These are phyloP conservation scores for Mycteria americana DNA, from an alignment of 2,797 vertebrate genomes.

Conservation along the genomic window DNA sequence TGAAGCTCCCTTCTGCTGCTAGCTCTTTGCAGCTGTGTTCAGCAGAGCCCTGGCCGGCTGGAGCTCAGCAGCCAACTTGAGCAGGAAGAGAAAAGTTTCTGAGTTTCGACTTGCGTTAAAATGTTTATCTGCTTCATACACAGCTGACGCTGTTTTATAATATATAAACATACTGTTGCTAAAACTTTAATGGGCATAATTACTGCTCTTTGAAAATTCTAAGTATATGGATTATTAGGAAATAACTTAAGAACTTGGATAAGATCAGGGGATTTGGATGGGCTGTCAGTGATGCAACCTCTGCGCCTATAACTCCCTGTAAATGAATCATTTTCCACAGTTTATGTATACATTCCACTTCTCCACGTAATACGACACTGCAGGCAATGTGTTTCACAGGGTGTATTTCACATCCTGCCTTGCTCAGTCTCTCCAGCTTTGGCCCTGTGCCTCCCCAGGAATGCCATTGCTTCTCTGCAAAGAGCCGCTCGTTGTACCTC, in stretches of 20 bases:
- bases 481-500: not conserved
- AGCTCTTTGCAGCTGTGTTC: not conserved
- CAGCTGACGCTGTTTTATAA: not conserved
- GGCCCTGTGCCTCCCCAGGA: not conserved
- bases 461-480: not conserved
- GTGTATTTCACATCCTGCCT: not conserved
- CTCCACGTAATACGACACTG: not conserved
- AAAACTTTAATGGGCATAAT: conserved; percentile 34
- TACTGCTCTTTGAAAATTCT: not conserved
- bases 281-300: conserved; percentile 11
- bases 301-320: not conserved
- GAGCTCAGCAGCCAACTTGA: not conserved
- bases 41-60: not conserved
- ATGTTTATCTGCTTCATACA: conserved; percentile 4
- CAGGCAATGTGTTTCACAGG: not conserved
- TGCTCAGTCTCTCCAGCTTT: not conserved
- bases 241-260: conserved; percentile 33
- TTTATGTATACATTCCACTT: conserved; percentile 1
- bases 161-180: conserved; percentile 17
- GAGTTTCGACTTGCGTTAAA: not conserved
- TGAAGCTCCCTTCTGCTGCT: not conserved
- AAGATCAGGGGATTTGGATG: conserved; percentile 19
- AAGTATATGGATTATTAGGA: conserved; percentile 39
- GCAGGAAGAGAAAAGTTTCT: not conserved
- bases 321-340: conserved; percentile 2